Base-by-base conservation (phyloP, 37 sponge, comb jelly and placozoan genomes). In the Cliona cf. orientalis region DNA sequence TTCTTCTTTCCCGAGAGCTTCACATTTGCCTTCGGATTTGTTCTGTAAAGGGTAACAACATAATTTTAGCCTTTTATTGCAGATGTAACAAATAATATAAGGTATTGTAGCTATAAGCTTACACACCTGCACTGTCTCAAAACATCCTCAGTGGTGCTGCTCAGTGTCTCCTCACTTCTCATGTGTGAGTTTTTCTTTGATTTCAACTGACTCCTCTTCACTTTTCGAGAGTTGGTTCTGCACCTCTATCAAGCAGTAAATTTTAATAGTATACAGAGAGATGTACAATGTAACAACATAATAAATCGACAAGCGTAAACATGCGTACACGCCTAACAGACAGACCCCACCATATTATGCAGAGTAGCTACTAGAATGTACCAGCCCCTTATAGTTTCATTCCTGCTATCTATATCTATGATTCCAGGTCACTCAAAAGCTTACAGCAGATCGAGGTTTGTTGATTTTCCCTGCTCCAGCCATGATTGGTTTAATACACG, bases 11-110 rank as follows among this genome's bases (percentile, higher is more conserved):
- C 82, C 25, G 88, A 87, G 0, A 87, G 42, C 2, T 46, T 74
- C 36, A 87, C 88, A 67, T 87, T 87, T 2, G 88, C 88, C 57
- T 81, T 78, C 25, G 88, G 88, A 55, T 87, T 87, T n/a, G 78
- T 78, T 55, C 86, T 85, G 31, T 1, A 26, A 65, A 19, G 40
- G 2, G 9, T 5, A 40, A 67, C 39, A 36, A 17, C 14, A 49
- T 17, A 49, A 11, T n/a, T n/a, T n/a, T n/a, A n/a, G n/a, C n/a
- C n/a, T n/a, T n/a, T n/a, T n/a, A n/a, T n/a, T n/a, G n/a, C n/a
- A n/a, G n/a, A 28, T 61, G 63, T 5, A n/a, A n/a, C 22, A 6
- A 61, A 6, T 6, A n/a, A 61, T 5, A n/a, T n/a, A 61, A n/a
- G 26, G n/a, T 61, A 61, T 25, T 28, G 9, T 67, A 36, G 40